Evolutionary conservation across 2,797 vertebrate genomes (phyloP), one percentile per base, ranked within the genome.

Genomic region (Antrozous pallidus): DNA sequence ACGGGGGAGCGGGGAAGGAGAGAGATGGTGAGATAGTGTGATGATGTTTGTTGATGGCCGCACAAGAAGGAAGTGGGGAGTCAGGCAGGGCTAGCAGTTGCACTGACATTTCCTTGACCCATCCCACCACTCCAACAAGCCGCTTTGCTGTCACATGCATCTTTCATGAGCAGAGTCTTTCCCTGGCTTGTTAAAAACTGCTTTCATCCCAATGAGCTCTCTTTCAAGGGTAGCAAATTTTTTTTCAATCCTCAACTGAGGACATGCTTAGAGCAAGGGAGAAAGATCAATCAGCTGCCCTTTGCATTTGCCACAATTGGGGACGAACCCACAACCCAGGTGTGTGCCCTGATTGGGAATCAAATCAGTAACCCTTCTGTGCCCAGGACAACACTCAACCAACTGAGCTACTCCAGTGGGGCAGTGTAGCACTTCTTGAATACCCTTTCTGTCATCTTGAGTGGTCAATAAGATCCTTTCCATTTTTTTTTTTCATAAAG

Each of bases 31-130:
- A n/a, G 49, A n/a, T 12, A 5, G 28, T 5, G 16, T 40, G 17
- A n/a, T 16, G 36, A 24, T 5, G 1, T 22, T 20, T 20, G 17
- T 58, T 45, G 26, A 54, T 51, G 51, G 26, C 5, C 42, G n/a
- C 38, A 33, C 18, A 84, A 90, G 6, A 84, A 97, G 94, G 67
- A 82, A 95, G 93, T 80, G 11, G 47, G 38, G n/a, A 71, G 42
- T 91, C 14, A n/a, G 94, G 8, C 14, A 38, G 94, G 13, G 5
- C 73, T 95, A 51, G 84, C 16, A 3, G 5, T 96, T 58, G 96
- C 65, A 22, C 93, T 96, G 96, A 91, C 82, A 13, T 79, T 89
- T 88, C 58, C 83, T 7, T 87, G 94, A 14, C 31, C 20, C n/a
- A 16, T 22, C 58, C 47, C 47, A 80, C 8, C 31, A 47, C 51